Base-by-base conservation (phyloP, 2,113 vertebrate species). In the Channa maculata region DNA sequence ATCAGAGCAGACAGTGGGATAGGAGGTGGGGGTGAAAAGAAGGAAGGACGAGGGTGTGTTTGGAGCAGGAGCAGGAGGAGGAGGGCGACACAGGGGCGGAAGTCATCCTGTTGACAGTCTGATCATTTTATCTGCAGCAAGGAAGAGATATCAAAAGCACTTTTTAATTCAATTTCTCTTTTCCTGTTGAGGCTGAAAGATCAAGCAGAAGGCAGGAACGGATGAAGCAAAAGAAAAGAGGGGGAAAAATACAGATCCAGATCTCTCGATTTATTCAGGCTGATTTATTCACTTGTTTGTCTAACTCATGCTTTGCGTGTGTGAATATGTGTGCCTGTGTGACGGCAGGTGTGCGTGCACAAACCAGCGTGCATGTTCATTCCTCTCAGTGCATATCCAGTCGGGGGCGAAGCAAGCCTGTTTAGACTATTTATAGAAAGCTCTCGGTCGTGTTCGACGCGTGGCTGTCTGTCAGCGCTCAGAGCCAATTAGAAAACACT, bases 111-210 rank as follows among this genome's bases (percentile, higher is more conserved):
- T 83, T 93, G 92, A 91, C 91, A 87, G 89, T 88, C 65, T 86
- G 90, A 93, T 91, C 88, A 89, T 93, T 93, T 92, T 92, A 94
- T 92, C 87, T 63, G 82, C 60, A 8, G 77, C 69, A 34, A 72
- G 71, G 81, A 84, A 83, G 77, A 89, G 89, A 91, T 91, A 94
- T 92, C 91, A 92, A 89, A 92, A 89, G 64, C 71, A 60, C 75
- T 88, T 94, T 92, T 93, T 88, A 86, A 93, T 94, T 93, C 87
- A 90, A 90, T 92, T 92, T 89, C 69, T 89, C 69, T 80, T 77
- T 85, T 72, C 79, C 84, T 65, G 74, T 89, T 87, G 85, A 77
- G 83, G 79, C 80, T 80, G 74, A 82, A 75, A 91, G 88, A 92
- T 87, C 86, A 86, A 83, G 86, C 75, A 52, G 49, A n/a, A 72